These are phyloP conservation scores for Xestia xanthographa DNA, from an alignment of 2,888 invertebrate genomes.

Conservation along the genomic window DNA sequence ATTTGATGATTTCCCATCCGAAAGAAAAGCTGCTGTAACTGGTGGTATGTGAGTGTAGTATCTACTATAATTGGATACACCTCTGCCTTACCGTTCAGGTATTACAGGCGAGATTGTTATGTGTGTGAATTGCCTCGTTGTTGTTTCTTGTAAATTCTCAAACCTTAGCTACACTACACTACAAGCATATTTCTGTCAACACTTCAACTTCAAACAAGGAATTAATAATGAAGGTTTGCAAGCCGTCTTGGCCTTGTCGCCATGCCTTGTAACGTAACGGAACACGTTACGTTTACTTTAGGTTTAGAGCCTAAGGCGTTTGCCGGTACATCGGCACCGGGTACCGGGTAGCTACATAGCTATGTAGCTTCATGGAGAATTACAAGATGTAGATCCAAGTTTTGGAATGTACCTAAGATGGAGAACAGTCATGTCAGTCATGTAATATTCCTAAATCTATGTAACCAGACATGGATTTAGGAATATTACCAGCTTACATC, in stretches of 20 bases:
- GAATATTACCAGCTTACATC: too few species aligned
- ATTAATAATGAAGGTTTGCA: constrained; percentile 36
- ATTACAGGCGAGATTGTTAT: background rate
- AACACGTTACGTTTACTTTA: background rate
- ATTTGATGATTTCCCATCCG: too few species aligned
- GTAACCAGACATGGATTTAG: too few species aligned
- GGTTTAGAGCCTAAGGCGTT: constrained; percentile 3
- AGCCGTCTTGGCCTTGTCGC: background rate
- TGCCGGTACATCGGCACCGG: background rate
- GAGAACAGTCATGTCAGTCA: background rate
- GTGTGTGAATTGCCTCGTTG: background rate
- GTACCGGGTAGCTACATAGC: too few species aligned
- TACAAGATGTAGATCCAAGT: background rate
- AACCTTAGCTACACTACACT: too few species aligned
- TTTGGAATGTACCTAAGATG: background rate
- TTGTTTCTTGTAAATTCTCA: background rate
- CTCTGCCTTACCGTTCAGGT: background rate
- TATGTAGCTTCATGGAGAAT: too few species aligned
- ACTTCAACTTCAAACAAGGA: constrained; percentile 18
- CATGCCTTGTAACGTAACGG: background rate
- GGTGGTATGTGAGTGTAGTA: too few species aligned
- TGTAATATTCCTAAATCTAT: background rate
- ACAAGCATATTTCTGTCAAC: constrained; percentile 4
- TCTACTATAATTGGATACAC: too few species aligned
- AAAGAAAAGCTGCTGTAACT: too few species aligned